Conservation (phyloP, 2,888 invertebrate species). For the Thereva unica region DNA sequence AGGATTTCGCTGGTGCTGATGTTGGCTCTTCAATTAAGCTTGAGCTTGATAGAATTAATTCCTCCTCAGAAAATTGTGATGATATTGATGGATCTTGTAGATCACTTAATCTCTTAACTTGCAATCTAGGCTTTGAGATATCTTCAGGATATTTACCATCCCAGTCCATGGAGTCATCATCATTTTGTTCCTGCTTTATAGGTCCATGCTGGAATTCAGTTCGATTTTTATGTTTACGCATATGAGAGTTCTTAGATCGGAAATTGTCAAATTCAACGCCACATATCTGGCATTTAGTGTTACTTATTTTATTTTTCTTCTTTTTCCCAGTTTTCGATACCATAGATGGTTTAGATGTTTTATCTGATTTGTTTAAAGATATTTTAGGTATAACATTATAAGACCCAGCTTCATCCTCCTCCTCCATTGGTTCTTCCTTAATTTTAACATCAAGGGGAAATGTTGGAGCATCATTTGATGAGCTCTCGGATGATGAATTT, state of each 20-base stretch:
- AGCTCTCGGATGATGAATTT: background rate
- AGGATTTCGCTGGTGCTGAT: background rate
- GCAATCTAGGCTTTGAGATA: slow-evolving; percentile 20
- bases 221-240: slow-evolving; percentile 48
- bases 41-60: slow-evolving; percentile 16
- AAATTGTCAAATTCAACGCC: slow-evolving; percentile 47
- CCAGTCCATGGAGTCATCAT: background rate
- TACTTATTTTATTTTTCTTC: slow-evolving; percentile 14
- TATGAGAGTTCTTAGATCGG: slow-evolving; percentile 50
- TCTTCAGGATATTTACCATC: background rate
- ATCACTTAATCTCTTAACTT: slow-evolving; percentile 39
- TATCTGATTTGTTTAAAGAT: background rate
- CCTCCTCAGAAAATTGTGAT: slow-evolving; percentile 41
- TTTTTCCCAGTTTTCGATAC: background rate
- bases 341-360: too few species aligned
- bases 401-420: slow-evolving; percentile 18
- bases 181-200: slow-evolving; percentile 18
- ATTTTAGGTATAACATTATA: background rate
- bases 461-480: background rate
- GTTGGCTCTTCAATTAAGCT: background rate
- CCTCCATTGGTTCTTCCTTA: slow-evolving; percentile 1
- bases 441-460: background rate
- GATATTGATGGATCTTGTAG: slow-evolving; percentile 41
- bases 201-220: background rate
- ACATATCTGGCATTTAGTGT: slow-evolving; percentile 48